Base-by-base conservation (phyloP, 2,888 invertebrate species). In the Minunthozetes semirufus region DNA sequence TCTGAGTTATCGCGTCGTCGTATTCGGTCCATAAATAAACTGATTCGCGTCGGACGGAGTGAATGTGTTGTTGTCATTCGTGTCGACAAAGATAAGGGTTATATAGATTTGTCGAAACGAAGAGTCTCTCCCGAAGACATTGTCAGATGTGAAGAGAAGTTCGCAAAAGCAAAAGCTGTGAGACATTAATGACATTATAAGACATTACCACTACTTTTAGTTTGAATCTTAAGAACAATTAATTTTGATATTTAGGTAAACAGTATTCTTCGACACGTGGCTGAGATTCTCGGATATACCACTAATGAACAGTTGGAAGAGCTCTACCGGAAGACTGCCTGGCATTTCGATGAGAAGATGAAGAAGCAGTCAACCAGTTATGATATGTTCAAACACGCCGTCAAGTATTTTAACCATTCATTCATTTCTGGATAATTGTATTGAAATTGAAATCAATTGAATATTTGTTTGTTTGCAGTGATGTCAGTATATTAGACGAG, bases 71-170 rank as follows among this genome's bases (percentile, higher is more conserved):
- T 99, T 68, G 99, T 99, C 76, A 98, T 99, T 83, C 81, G 99
- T 85, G 99, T 99, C 27, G 99, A 99, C 84, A 96, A 97, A 87
- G 97, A 99, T 81, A 99, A 99, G 88, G 99, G 98, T 88, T 99
- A 99, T 84, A 99, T 99, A 83, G 99, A 99, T 88, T 88, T 99
- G 80, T 99, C 98, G 78, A 99, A 99, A 85, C 89, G 99, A 83
- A 89, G 99, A 84, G 99, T 99, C 0, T 97, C 97, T 0, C 90
- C 93, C 0, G 99, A 99, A 84, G 99, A 99, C 84, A 92, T 98
- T 76, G 92, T 94, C 81, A 95, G 95, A 83, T 99, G 99, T 84
- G 98, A 97, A 81, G 98, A 99, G 83, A 88, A 98, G 81, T 99
- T 93, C 85, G 94, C 98, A 4, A 98, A 97, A 85, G 97, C 96